Evolutionary conservation across 2,113 vertebrate species (phyloP).

Genomic region (Montifringilla adamsi): DNA sequence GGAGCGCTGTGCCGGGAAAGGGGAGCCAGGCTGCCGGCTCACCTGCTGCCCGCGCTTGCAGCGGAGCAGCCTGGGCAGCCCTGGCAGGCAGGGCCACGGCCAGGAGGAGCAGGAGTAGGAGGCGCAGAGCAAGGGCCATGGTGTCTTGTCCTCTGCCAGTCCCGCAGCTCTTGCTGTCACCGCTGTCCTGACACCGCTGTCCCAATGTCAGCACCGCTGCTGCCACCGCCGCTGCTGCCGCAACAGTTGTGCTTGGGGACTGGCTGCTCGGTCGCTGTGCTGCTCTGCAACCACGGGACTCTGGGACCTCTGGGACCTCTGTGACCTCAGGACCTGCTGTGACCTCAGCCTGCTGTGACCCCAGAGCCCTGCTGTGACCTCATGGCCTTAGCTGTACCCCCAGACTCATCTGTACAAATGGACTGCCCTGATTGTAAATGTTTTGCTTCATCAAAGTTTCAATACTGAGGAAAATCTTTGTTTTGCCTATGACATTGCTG

Average conservation of each 20-base stretch:
- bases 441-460: too few species aligned
- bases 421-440: neutral
- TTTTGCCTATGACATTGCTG: neutral
- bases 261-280: too few species aligned
- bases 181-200: too few species aligned
- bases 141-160: neutral
- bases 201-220: neutral
- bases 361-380: neutral
- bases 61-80: neutral
- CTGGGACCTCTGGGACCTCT: neutral
- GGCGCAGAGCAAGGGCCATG: neutral
- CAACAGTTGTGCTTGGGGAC: neutral
- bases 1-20: neutral
- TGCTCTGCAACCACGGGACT: neutral
- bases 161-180: neutral
- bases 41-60: too few species aligned
- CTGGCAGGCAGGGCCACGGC: neutral
- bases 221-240: neutral
- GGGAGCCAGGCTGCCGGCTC: neutral
- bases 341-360: neutral
- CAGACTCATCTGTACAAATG: neutral
- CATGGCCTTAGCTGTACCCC: neutral
- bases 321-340: neutral
- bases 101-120: neutral
- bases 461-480: neutral